Conservation (phyloP, 2,797 vertebrate species). For the Hoplostethus mediterraneus region DNA sequence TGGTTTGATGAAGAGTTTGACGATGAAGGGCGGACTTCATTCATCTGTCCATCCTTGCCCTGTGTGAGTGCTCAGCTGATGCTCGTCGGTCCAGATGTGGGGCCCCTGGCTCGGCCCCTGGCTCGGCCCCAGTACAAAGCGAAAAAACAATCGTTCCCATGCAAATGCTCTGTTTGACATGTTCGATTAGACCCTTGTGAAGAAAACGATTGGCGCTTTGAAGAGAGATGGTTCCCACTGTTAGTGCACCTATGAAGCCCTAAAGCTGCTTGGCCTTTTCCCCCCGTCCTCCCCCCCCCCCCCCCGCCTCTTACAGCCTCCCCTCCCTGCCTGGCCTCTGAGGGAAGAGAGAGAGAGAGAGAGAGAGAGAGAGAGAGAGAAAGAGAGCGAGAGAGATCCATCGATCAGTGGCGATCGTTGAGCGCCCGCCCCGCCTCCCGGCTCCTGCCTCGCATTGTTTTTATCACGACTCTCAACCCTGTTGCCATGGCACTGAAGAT, state of each 20-base stretch:
- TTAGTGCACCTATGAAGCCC: slow-evolving; percentile 68
- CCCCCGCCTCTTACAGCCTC: slow-evolving; percentile 52
- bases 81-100: slow-evolving; percentile 23
- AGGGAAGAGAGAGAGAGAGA: slow-evolving; percentile 26
- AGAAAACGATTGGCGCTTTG: slow-evolving; percentile 70
- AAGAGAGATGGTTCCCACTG: slow-evolving; percentile 70
- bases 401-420: slow-evolving; percentile 86
- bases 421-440: slow-evolving; percentile 67
- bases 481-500: slow-evolving; percentile 89
- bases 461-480: slow-evolving; percentile 88
- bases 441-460: slow-evolving; percentile 87
- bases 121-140: slow-evolving; percentile 49
- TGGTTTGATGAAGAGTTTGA: slow-evolving; percentile 24
- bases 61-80: slow-evolving; percentile 12
- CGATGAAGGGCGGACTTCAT: slow-evolving; percentile 2
- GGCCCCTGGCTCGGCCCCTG: slow-evolving; percentile 15
- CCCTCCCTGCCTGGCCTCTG: slow-evolving; percentile 64
- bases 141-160: slow-evolving; percentile 64
- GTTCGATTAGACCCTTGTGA: slow-evolving; percentile 72
- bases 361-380: slow-evolving; percentile 40
- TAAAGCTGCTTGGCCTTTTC: slow-evolving; percentile 57
- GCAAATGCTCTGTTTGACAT: slow-evolving; percentile 71
- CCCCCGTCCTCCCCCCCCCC: slow-evolving; percentile 23
- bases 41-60: slow-evolving; percentile 1
- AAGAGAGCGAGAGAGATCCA: slow-evolving; percentile 64